Base-by-base conservation (phyloP, 2,797 vertebrate species). In the Epinephelus coioides region DNA sequence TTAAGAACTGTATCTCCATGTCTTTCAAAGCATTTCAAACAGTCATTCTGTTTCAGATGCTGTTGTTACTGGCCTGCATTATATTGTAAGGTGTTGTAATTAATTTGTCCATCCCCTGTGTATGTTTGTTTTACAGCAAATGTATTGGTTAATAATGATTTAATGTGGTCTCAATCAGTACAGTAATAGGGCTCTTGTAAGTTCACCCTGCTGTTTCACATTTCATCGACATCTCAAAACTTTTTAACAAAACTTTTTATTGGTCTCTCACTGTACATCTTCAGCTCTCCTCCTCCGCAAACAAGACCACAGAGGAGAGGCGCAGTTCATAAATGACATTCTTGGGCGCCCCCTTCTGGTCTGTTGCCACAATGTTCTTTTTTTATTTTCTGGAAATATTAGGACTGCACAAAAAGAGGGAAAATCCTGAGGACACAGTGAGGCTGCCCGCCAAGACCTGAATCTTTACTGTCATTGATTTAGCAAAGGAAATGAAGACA, bases 291-390 rank as follows among this genome's bases (percentile, higher is more conserved):
- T 72, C 63, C 66, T 73, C 64, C 0, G 6, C 56, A 53, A 75
- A 74, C 15, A 5, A 27, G 19, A 57, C 34, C 57, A 15, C n/a
- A n/a, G 57, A 27, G n/a, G 6, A 14, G 47, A 57, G 3, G 66
- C 64, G 14, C 6, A 18, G 50, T 23, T 78, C 14, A 49, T 15
- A 91, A 92, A 88, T 64, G 0, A 79, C 78, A 76, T 92, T 93
- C 91, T 93, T 78, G 86, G 85, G 87, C 89, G 92, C 94, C 94
- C 92, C 92, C 94, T 93, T 72, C 92, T 95, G 94, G 86, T 1
- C 60, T 65, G 15, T 2, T 46, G 40, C 6, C 9, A 38, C 50
- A 54, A 9, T 51, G 43, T 70, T 25, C 0, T 6, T 55, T 17
- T 17, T 3, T 69, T 18, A 27, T 17, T 40, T 21, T 46, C 44